Conservation (phyloP, 2,888 invertebrate genomes). For the Saturnia japonica region DNA sequence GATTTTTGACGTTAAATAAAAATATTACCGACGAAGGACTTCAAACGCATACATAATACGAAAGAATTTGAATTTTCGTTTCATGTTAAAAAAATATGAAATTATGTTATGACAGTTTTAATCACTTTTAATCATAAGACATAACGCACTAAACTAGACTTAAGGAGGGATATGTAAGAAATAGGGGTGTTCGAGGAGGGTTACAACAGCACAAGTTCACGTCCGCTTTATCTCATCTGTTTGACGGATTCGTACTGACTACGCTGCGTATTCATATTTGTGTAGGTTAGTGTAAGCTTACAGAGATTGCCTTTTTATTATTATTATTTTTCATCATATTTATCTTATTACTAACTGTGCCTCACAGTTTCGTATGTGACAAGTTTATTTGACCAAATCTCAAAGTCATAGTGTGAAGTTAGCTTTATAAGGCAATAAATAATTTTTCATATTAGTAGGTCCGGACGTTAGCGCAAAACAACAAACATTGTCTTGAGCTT, state of each 20-base stretch:
- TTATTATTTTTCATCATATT: too few relatives aligned
- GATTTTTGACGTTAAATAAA: neutral
- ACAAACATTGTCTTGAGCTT: too few relatives aligned
- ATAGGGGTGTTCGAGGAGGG: conserved; percentile 34
- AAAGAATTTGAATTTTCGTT: neutral
- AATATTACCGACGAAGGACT: neutral
- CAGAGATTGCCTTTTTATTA: conserved; percentile 39
- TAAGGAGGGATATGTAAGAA: conserved; percentile 28
- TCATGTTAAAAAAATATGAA: neutral
- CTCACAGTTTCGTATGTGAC: too few relatives aligned
- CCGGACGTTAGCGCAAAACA: too few relatives aligned
- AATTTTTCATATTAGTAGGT: too few relatives aligned
- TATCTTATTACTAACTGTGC: too few relatives aligned
- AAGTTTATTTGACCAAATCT: too few relatives aligned
- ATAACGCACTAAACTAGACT: conserved; percentile 19
- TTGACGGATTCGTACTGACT: conserved; percentile 78
- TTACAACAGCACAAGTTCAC: conserved; percentile 75
- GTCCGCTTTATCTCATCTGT: conserved; percentile 76
- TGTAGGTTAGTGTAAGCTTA: conserved; percentile 45
- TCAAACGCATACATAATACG: neutral
- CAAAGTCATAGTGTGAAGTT: too few relatives aligned
- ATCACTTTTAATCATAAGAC: conserved; percentile 8
- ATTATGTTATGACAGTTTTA: neutral
- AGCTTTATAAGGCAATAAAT: too few relatives aligned
- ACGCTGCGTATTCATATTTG: conserved; percentile 76